Conservation (phyloP, 2,888 invertebrate genomes). For the Leistus spinibarbis region DNA sequence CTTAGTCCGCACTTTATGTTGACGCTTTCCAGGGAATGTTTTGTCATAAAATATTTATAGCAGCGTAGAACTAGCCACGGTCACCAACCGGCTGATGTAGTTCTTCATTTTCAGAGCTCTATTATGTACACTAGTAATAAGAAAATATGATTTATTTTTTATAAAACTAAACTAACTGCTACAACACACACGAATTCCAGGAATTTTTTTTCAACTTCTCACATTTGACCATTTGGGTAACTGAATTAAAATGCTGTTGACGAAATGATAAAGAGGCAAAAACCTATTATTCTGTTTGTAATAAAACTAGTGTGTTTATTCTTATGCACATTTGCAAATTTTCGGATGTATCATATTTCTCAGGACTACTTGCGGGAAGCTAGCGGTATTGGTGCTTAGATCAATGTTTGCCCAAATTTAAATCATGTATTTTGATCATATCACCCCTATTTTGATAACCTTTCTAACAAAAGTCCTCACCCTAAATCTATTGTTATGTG, state of each 20-base stretch:
- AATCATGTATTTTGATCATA: background rate
- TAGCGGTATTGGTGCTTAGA: too few species aligned
- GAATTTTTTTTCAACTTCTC: constrained; percentile 4
- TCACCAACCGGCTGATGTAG: constrained; percentile 8
- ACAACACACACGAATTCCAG: background rate
- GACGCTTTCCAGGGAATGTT: constrained; percentile 12
- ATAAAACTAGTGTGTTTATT: background rate
- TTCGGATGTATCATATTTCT: background rate
- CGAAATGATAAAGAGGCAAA: background rate
- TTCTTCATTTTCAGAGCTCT: constrained; percentile 5
- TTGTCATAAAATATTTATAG: constrained; percentile 33
- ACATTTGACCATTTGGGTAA: background rate
- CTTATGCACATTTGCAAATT: background rate
- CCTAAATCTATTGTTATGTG: background rate
- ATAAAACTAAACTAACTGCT: background rate
- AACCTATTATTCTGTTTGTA: background rate
- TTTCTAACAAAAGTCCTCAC: background rate
- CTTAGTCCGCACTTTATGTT: constrained; percentile 13
- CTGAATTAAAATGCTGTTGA: background rate
- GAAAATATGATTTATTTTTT: background rate
- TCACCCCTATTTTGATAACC: background rate
- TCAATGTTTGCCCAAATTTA: too few species aligned
- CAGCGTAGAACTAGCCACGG: background rate
- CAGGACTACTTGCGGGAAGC: too few species aligned
- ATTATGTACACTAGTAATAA: constrained; percentile 1